A percentile compares a stretch with the other conserved stretches of the same genome.
These are phyloP conservation scores for Porites evermanni DNA, from an alignment of 92 coral and sea anemone genomes.

Conservation along the genomic window DNA sequence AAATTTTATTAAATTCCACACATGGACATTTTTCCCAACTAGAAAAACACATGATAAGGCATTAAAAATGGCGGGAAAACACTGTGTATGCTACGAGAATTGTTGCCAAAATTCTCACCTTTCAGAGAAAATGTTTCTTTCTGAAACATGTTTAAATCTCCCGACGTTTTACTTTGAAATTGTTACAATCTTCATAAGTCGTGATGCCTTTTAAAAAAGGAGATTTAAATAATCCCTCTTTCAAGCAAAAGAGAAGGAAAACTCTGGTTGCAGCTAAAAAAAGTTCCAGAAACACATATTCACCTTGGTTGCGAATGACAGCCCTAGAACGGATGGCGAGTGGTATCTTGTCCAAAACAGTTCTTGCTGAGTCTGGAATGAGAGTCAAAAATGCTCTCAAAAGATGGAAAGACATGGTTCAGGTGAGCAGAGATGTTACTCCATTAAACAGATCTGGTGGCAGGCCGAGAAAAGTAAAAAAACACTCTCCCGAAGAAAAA, in stretches of 20 bases:
- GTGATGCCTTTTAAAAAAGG: neutral
- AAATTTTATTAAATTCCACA: no score
- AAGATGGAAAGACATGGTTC: no score
- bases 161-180: neutral
- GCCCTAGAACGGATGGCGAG: neutral
- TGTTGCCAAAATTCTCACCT: no score
- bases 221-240: neutral
- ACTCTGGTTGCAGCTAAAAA: neutral
- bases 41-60: no score
- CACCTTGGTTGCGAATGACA: neutral
- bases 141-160: neutral
- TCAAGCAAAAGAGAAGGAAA: neutral
- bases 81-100: no score
- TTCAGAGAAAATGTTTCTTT: neutral
- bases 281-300: neutral
- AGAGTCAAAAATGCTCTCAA: neutral
- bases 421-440: neutral
- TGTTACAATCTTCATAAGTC: neutral
- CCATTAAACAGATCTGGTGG: neutral
- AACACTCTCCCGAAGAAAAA: neutral
- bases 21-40: no score
- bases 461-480: neutral
- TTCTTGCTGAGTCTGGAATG: neutral
- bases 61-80: no score
- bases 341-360: neutral